Evolutionary conservation across 2,113 vertebrate species (phyloP), one percentile per base, ranked within the genome.

Genomic region (Triplophysa siluroides): DNA sequence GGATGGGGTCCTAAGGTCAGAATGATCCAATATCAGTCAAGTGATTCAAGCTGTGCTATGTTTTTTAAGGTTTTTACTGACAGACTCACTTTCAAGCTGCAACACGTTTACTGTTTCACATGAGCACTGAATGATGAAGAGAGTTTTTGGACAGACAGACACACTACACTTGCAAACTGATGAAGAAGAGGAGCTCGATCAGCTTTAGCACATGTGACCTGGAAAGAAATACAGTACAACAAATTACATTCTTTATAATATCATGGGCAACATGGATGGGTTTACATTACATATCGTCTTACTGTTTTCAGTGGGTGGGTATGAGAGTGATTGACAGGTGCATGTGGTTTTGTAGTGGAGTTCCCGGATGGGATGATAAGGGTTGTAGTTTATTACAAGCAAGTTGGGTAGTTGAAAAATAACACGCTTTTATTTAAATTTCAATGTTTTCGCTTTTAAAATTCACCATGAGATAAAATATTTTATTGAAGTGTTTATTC

Each of bases 181-280:
- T 24, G 60, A 65, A 78, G 19, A 2, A 13, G 56, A 67, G 56
- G 61, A n/a, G 16, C 23, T 13, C 56, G 71, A 56, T 77, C 84
- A 83, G 26, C 24, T 41, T 85, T 86, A 86, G 77, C 58, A 82
- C 19, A 74, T 86, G 84, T 84, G 85, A 90, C 89, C 92, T 93
- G 84, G 8, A 83, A 85, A 26, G 16, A 81, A 29, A 80, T 70
- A 72, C 18, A 62, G 73, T 73, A 63, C 52, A 61, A 54, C 23
- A 73, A 63, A 8, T 3, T n/a, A 50, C 18, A 72, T 8, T n/a
- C 29, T 26, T 26, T 21, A 26, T 43, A 23, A 33, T 33, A 19
- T 62, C 24, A 79, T 23, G 43, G 41, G 19, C 14, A 61, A 19
- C 21, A 14, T 70, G 19, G 2, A 52, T 38, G 47, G 12, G 9